Evolutionary conservation across 2,888 invertebrate genomes (phyloP).

Genomic region (Mesorhabditis sp.): DNA sequence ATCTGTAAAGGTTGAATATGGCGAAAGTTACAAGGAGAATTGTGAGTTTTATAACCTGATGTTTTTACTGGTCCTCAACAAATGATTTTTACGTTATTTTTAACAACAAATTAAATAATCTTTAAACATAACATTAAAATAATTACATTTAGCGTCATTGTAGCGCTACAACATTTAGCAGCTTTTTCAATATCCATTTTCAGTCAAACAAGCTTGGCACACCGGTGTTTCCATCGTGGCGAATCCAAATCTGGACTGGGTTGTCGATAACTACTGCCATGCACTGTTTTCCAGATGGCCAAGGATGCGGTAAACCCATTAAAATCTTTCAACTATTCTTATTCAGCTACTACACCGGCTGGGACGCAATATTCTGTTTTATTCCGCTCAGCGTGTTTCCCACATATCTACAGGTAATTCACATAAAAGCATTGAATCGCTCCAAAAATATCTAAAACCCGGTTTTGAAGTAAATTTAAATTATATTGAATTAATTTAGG

Average conservation of each 20-base stretch:
- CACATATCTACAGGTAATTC: conserved; percentile 26
- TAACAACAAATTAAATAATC: not conserved
- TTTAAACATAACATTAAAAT: not conserved
- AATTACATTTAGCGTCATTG: not conserved
- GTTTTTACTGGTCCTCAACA: not conserved
- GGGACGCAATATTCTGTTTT: conserved; percentile 48
- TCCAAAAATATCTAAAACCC: not conserved
- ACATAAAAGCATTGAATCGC: not conserved
- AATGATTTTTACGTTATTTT: not conserved
- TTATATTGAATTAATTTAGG: too few relatives aligned
- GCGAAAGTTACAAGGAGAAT: conserved; percentile 47
- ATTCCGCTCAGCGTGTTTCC: conserved; percentile 43
- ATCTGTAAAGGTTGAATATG: conserved; percentile 52
- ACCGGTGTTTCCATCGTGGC: conserved; percentile 42
- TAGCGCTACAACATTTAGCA: not conserved
- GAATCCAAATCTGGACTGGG: conserved; percentile 43
- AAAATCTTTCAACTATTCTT: not conserved
- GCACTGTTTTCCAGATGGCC: conserved; percentile 43
- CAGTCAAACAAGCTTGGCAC: conserved; percentile 41
- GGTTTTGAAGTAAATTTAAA: not conserved
- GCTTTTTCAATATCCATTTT: conserved; percentile 12
- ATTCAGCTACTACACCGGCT: conserved; percentile 41
- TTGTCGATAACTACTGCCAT: conserved; percentile 46
- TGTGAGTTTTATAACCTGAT: conserved; percentile 32
- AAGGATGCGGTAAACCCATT: conserved; percentile 22